Conservation (phyloP, 2,797 vertebrate species). For the Decapterus maruadsi region DNA sequence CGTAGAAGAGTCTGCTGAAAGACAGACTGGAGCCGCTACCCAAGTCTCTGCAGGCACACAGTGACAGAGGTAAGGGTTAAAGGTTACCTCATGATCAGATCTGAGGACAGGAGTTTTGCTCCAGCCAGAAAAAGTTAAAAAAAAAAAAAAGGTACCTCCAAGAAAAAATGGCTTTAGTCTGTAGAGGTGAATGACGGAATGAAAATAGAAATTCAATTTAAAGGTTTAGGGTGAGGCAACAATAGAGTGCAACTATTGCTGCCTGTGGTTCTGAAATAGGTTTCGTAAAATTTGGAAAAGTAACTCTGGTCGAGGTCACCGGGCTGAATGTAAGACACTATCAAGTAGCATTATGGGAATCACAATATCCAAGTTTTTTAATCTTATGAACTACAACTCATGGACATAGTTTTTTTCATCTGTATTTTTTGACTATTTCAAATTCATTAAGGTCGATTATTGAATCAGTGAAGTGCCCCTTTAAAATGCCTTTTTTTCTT, state of each 20-base stretch:
- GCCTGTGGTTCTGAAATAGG: not conserved
- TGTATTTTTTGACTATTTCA: not conserved
- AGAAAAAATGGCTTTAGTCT: not conserved
- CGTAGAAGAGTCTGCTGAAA: slow-evolving; percentile 94
- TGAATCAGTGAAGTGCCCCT: not conserved
- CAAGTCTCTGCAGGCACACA: slow-evolving; percentile 73
- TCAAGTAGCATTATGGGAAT: not conserved
- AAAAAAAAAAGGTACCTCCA: not conserved
- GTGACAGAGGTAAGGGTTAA: slow-evolving; percentile 15
- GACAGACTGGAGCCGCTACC: slow-evolving; percentile 93
- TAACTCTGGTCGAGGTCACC: not conserved
- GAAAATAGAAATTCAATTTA: no score
- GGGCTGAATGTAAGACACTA: not conserved
- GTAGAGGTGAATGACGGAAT: not conserved
- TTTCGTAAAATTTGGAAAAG: not conserved
- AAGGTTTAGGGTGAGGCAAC: no score
- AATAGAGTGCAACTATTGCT: no score
- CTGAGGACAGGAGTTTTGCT: slow-evolving; percentile 5
- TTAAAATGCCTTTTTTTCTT: not conserved
- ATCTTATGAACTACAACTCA: not conserved
- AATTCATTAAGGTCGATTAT: not conserved
- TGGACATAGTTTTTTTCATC: not conserved
- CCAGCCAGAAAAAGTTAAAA: not conserved
- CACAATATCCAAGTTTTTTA: not conserved
- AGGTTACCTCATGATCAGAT: slow-evolving; percentile 20